Evolutionary conservation across 2,888 invertebrate species (phyloP).

Genomic region (Callyntrura guangdongensis): DNA sequence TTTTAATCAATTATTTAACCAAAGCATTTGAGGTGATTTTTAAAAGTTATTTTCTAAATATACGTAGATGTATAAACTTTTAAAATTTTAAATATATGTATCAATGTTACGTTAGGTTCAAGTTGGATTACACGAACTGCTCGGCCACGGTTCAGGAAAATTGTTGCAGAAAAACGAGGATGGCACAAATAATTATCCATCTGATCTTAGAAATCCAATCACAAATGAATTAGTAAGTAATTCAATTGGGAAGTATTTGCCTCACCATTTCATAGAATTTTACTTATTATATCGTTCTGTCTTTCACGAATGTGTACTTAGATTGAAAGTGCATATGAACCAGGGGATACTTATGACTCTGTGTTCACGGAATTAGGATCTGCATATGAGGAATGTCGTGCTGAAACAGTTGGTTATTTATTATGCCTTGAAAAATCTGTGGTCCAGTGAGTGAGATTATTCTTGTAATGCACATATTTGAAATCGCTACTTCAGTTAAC

Average conservation of each 20-base stretch:
- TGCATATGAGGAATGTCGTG: conserved; percentile 98
- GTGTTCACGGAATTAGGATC: conserved; percentile 95
- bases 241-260: neutral
- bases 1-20: conserved; percentile 93
- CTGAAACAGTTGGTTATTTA: conserved; percentile 97
- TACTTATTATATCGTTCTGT: neutral
- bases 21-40: conserved; percentile 93
- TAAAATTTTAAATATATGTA: too few relatives aligned
- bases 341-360: conserved; percentile 96
- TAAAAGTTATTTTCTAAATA: neutral
- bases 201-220: conserved; percentile 86
- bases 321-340: conserved; percentile 92
- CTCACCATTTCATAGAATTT: neutral
- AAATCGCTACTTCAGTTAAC: too few relatives aligned
- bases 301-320: conserved; percentile 70
- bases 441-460: conserved; percentile 88
- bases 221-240: conserved; percentile 80
- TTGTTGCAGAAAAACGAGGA: conserved; percentile 91
- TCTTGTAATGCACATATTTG: too few relatives aligned
- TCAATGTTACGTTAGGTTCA: too few relatives aligned
- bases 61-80: too few relatives aligned
- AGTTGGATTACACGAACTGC: conserved; percentile 97
- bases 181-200: conserved; percentile 94
- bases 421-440: conserved; percentile 92
- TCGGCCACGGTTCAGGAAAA: conserved; percentile 99